Base-by-base conservation (phyloP, 2,113 vertebrate genomes). In the Microcebus murinus region DNA sequence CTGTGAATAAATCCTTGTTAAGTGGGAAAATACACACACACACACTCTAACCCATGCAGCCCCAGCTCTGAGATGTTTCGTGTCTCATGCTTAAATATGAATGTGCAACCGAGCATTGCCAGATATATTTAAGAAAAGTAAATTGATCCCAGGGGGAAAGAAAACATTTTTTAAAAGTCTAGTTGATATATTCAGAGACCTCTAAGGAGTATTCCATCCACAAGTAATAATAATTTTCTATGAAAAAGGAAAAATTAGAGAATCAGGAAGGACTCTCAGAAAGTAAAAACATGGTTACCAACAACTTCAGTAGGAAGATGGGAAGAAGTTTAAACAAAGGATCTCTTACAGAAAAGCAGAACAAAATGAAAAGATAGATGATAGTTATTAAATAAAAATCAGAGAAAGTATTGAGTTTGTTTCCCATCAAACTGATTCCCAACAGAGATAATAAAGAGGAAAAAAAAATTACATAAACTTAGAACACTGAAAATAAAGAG, bases 1-100 rank as follows among this genome's bases (percentile, higher is more conserved):
- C 98, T 99, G 99, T 99, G 98, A 99, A 99, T 99, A 99, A 99
- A 99, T 98, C 98, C 98, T 99, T 98, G 98, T 99, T 99, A 99
- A 98, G 98, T 99, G 98, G 98, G 99, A 61, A 61, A 36, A n/a
- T 4, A 36, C 18, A 36, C n/a, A 36, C 17, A 55, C 52, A 55
- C 13, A 15, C 50, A 13, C 50, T 4, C 11, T 7, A 48, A 63
- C 4, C 9, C 6, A 4, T 12, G 10, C 9, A 20, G 20, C 23
- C 68, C 48, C 4, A 31, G 18, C 31, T 61, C 15, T 71, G 18
- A 39, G 27, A 17, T 15, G 15, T 57, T 21, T 36, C 76, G 52
- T 21, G 4, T 52, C 27, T 27, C 67, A 10, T 59, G 76, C 59
- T 79, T 67, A 29, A 83, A 42, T 73, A 20, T 36, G 18, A 96